Evolutionary conservation across 1,140 invertebrate species (phyloP).

Genomic region (Rhagoletis zephyria): DNA sequence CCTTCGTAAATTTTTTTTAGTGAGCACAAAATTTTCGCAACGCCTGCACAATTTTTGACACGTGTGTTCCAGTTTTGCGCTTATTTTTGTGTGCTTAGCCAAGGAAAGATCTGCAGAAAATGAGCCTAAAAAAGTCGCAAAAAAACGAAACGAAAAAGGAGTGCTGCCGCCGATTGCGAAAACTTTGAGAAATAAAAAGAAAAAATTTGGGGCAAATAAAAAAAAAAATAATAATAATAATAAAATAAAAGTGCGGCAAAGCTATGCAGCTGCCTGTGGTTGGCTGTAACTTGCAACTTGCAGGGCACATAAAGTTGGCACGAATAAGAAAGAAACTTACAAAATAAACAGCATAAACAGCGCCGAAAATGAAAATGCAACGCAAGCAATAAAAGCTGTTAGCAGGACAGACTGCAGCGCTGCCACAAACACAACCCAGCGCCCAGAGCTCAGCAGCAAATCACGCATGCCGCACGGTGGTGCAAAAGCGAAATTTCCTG

Average conservation of each 20-base stretch:
- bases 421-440: background rate
- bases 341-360: background rate
- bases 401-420: background rate
- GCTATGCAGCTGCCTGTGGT: slow-evolving; percentile 3
- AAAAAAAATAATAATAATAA: background rate
- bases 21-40: slow-evolving; percentile 7
- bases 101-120: background rate
- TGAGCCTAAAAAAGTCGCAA: background rate
- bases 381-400: background rate
- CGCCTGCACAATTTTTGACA: slow-evolving; percentile 19
- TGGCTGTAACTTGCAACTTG: background rate
- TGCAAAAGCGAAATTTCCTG: no score
- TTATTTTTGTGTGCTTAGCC: slow-evolving; percentile 15
- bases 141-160: background rate
- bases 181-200: background rate
- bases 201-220: background rate
- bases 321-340: background rate
- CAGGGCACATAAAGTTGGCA: background rate
- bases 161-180: background rate
- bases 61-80: slow-evolving; percentile 30
- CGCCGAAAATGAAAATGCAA: background rate
- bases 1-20: slow-evolving; percentile 18
- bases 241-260: background rate
- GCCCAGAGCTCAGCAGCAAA: background rate
- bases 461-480: background rate